Percentiles rank a stretch among this genome's conserved stretches.
Evolutionary conservation across 1,140 invertebrate genomes (phyloP).

Genomic region (Drosophila chauvacae): DNA sequence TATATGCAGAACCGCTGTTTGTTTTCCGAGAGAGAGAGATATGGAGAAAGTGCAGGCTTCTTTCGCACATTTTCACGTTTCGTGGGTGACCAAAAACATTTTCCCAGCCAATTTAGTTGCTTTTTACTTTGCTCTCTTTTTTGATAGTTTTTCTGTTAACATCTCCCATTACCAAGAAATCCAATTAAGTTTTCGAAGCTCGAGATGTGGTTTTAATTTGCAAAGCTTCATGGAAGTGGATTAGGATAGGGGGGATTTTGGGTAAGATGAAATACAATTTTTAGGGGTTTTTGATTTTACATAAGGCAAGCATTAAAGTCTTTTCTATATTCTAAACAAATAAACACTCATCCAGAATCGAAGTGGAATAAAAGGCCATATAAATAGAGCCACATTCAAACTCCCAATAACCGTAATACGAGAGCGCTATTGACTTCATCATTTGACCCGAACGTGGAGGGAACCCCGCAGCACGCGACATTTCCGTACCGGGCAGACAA

Average conservation of each 20-base stretch:
- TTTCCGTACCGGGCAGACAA: conserved; percentile 56
- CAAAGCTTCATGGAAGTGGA: conserved; percentile 3
- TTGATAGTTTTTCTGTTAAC: conserved; percentile 28
- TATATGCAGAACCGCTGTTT: conserved; percentile 44
- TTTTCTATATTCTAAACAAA: not conserved
- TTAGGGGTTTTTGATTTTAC: too few relatives aligned
- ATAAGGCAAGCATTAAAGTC: too few relatives aligned
- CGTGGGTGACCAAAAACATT: conserved; percentile 27
- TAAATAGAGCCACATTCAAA: not conserved
- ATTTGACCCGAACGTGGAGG: conserved; percentile 9
- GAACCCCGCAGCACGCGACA: conserved; percentile 48
- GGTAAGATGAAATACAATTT: not conserved
- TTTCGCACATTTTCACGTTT: conserved; percentile 21
- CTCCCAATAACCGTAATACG: not conserved
- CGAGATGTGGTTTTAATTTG: conserved; percentile 26
- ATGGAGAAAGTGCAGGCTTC: conserved; percentile 45
- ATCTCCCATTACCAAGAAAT: conserved; percentile 27
- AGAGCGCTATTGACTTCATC: conserved; percentile 5
- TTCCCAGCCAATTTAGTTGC: conserved; percentile 46
- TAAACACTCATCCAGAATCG: too few relatives aligned
- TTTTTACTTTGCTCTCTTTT: conserved; percentile 10
- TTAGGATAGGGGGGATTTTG: not conserved
- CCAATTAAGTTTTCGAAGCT: conserved; percentile 17
- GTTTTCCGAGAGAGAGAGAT: conserved; percentile 24
- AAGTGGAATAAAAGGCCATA: not conserved